A percentile compares a stretch with the other conserved stretches of the same genome.
phyloP scores from a whole-genome alignment of 1,140 invertebrate species.

The Planococcus citri region DNA sequence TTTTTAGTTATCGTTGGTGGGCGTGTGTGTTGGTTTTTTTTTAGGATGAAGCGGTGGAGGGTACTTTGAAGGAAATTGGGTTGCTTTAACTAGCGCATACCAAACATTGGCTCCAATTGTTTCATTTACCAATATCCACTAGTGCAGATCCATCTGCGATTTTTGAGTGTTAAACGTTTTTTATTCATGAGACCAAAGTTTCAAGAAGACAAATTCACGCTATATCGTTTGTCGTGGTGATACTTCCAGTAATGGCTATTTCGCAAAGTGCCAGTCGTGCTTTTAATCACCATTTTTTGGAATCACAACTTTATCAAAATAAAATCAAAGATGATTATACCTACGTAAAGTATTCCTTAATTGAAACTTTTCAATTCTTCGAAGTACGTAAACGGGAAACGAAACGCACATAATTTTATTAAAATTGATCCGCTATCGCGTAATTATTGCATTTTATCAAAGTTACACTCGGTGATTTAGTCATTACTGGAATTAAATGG shows the following conservation, averaged over 20 bases:
- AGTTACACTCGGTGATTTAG: too few species aligned
- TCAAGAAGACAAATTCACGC: background rate
- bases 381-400: too few species aligned
- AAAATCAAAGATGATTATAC: too few species aligned
- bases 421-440: too few species aligned
- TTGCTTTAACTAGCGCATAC: slow-evolving; percentile 39
- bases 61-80: slow-evolving; percentile 67
- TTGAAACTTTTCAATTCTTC: too few species aligned
- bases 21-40: slow-evolving; percentile 24
- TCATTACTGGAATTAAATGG: too few species aligned
- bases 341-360: too few species aligned
- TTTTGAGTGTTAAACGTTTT: background rate
- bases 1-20: slow-evolving; percentile 2
- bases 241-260: background rate
- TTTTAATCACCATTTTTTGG: too few species aligned
- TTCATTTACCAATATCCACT: slow-evolving; percentile 2
- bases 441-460: too few species aligned
- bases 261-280: too few species aligned
- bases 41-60: slow-evolving; percentile 70
- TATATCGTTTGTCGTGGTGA: slow-evolving; percentile 18
- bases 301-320: too few species aligned
- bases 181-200: background rate
- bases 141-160: slow-evolving; percentile 21
- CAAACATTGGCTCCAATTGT: background rate
- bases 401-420: too few species aligned